Conservation (phyloP, 2,888 invertebrate genomes). For the Hemistola chrysoprasaria region DNA sequence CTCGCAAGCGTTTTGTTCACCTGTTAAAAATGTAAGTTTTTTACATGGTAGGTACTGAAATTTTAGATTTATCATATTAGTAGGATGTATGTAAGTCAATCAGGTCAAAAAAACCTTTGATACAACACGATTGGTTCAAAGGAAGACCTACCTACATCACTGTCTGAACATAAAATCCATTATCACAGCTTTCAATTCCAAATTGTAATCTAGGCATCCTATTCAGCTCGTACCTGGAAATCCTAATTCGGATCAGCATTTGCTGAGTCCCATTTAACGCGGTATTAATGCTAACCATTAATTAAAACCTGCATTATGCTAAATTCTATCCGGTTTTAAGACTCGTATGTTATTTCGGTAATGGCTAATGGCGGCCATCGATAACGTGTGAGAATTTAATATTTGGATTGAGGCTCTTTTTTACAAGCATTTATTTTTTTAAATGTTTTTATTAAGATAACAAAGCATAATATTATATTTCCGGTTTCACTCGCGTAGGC, state of each 20-base stretch:
- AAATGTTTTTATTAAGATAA: too few relatives aligned
- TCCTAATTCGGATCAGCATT: slow-evolving; percentile 24
- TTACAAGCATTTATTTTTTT: too few relatives aligned
- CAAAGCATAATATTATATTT: too few relatives aligned
- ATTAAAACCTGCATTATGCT: slow-evolving; percentile 42
- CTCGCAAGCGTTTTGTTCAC: too few relatives aligned
- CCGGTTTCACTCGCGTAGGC: too few relatives aligned
- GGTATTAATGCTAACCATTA: slow-evolving; percentile 37
- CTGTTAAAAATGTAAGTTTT: too few relatives aligned
- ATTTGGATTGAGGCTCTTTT: too few relatives aligned
- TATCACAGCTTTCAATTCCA: slow-evolving; percentile 21
- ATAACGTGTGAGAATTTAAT: neutral
- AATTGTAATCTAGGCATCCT: slow-evolving; percentile 22
- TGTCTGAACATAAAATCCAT: slow-evolving; percentile 5
- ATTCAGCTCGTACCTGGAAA: slow-evolving; percentile 19
- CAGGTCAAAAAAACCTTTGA: too few relatives aligned
- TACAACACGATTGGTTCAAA: too few relatives aligned
- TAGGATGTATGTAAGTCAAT: too few relatives aligned
- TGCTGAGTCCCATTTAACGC: slow-evolving; percentile 25
- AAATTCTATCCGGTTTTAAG: slow-evolving; percentile 36
- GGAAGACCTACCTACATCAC: neutral
- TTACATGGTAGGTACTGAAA: too few relatives aligned
- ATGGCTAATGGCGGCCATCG: slow-evolving; percentile 19
- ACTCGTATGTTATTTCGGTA: slow-evolving; percentile 24
- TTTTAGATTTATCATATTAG: too few relatives aligned